Percentiles rank a stretch among this genome's conserved stretches.
Conservation (phyloP, 92 coral and sea anemone genomes). For the Hydrozoanthus gracilis region DNA sequence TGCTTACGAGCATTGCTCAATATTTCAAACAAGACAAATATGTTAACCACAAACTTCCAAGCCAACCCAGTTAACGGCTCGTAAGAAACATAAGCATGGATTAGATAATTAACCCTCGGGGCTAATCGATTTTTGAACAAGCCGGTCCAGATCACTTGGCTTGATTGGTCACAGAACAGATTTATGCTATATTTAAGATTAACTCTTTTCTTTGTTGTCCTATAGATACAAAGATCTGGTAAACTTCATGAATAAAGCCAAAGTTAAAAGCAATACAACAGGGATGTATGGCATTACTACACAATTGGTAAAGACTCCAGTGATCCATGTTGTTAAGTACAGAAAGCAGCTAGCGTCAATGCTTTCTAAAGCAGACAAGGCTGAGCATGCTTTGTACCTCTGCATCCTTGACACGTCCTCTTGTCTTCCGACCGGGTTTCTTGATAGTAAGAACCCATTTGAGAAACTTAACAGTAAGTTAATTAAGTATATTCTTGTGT, state of each 20-base stretch:
- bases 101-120: background rate
- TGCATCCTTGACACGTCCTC: background rate
- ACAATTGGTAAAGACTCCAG: background rate
- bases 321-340: slow-evolving; percentile 15
- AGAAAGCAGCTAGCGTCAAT: slow-evolving; percentile 55
- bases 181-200: background rate
- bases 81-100: background rate
- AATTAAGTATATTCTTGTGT: too few species aligned
- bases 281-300: slow-evolving; percentile 32
- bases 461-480: background rate
- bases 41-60: too few species aligned
- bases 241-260: slow-evolving; percentile 62
- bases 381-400: slow-evolving; percentile 58
- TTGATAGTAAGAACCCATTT: slow-evolving; percentile 17
- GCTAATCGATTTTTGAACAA: too few species aligned
- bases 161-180: background rate
- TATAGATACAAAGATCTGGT: slow-evolving; percentile 54
- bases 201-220: background rate
- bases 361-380: slow-evolving; percentile 53
- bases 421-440: slow-evolving; percentile 1
- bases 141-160: too few species aligned
- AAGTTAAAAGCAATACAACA: slow-evolving; percentile 22
- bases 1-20: too few species aligned
- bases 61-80: too few species aligned
- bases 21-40: too few species aligned